Evolutionary conservation across 2,888 invertebrate genomes (phyloP), one percentile per base, ranked within the genome.

Genomic region (Drosophila picticornis): DNA sequence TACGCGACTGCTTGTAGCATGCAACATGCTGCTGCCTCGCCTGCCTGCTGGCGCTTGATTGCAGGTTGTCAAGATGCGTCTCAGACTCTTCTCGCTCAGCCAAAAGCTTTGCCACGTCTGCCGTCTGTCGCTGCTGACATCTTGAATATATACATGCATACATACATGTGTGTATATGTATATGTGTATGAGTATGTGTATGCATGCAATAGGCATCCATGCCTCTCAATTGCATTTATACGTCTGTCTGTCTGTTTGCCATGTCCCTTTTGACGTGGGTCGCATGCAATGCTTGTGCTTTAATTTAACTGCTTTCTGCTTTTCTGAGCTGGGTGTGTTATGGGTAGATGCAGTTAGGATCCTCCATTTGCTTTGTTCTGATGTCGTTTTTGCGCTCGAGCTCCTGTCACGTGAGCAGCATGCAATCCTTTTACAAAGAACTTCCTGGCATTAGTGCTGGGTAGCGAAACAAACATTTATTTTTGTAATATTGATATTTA

Each of bases 201-300:
- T 29, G 27, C 16, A 29, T 38, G 36, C 72, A 52, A 63, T 43
- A 53, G 43, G 31, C 64, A 69, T 69, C 55, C 68, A 81, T 65
- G 78, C 50, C 66, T 63, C 72, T 70, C 73, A 76, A 83, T 74
- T 77, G 72, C 79, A 76, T 46, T 46, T 25, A 16, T 46, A 16
- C 25, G 25, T 46, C 46, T 46, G 46, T 6, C 22, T 73, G 75
- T 79, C 67, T 77, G 83, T 73, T 72, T 73, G 63, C 63, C 84
- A 72, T 71, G 80, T 77, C 81, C 84, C 84, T 77, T 78, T 69
- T 81, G 81, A 90, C 86, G 88, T 90, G 80, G 90, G 90, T 90
- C 72, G 85, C 68, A 58, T 74, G 75, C 63, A 60, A 56, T 62
- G 74, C 77, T 76, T 62, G 32, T 59, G 69, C 68, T 77, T 72